Evolutionary conservation across 2,888 invertebrate genomes (phyloP), one percentile per base, ranked within the genome.

Genomic region (Melipona beecheii): DNA sequence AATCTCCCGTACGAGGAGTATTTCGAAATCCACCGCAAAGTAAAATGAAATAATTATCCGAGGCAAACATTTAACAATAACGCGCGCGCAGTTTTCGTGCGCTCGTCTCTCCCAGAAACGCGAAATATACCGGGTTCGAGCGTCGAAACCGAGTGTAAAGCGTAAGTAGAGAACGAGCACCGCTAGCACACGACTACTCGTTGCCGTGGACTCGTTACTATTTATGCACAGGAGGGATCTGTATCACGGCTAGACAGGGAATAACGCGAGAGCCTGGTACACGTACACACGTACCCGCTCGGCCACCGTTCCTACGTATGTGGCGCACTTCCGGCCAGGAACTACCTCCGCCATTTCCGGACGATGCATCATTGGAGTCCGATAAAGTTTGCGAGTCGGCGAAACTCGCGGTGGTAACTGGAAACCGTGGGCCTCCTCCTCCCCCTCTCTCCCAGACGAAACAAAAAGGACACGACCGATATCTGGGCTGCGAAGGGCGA

Each of bases 281-380:
- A 71, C 60, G 66, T 70, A 66, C 76, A 27, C 24, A 52, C 4
- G 2, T 31, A 31, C 4, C 4, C 52, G 52, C 52, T 17, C 19
- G 36, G 17, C 56, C 64, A 4, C 58, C 9, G 66, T 36, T 50
- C 56, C 49, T 84, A 89, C 84, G 87, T 88, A 87, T 86, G 86
- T 69, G 86, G 75, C 86, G 79, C 75, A 84, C 87, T 91, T 92
- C 92, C 91, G 91, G 91, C 88, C 87, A 84, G 92, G 85, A 91
- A 89, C 87, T 81, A 90, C 85, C 88, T 90, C 85, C 80, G 87
- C 86, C 90, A 85, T 91, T 92, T 92, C 92, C 92, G 91, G 87
- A 77, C 89, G 89, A 92, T 92, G 91, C 90, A 92, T 92, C 92
- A 92, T 92, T 90, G 92, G 88, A 86, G 86, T 85, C 91, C 87